Percentiles rank a stretch among this genome's conserved stretches.
phyloP scores from a whole-genome alignment of 2,888 invertebrate species.

The Plagiodera versicolora region DNA sequence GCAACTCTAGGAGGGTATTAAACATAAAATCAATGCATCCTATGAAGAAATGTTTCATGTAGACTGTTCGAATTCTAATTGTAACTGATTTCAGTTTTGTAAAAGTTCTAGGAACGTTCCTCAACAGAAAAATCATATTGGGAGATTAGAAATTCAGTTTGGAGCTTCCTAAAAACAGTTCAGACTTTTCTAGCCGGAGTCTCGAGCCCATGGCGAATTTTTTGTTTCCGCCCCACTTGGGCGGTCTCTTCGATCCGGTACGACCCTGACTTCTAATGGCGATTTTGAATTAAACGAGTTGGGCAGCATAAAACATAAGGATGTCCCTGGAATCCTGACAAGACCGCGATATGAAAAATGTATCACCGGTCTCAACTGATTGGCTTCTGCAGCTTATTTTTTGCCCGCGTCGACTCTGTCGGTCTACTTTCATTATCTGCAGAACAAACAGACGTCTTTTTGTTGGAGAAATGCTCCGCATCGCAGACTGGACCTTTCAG shows the following conservation, averaged over 20 bases:
- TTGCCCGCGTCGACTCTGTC: slow-evolving; percentile 35
- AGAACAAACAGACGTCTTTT: slow-evolving; percentile 41
- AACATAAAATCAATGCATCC: no score
- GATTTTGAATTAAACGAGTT: slow-evolving; percentile 45
- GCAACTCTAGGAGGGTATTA: no score
- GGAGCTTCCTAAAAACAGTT: no score
- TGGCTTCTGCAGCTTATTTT: slow-evolving; percentile 39
- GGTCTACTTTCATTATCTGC: slow-evolving; percentile 42
- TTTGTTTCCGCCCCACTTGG: not conserved
- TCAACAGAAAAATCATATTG: no score
- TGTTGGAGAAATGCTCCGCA: slow-evolving; percentile 36
- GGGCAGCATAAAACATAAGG: slow-evolving; percentile 45
- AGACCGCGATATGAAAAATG: slow-evolving; percentile 53
- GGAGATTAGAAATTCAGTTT: no score
- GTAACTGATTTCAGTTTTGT: no score
- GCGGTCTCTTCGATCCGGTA: slow-evolving; percentile 6
- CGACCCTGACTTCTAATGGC: slow-evolving; percentile 44
- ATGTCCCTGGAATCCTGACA: slow-evolving; percentile 49
- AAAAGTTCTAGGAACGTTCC: no score
- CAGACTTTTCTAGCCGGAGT: no score
- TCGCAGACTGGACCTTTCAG: slow-evolving; percentile 33
- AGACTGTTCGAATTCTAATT: no score
- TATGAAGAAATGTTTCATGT: no score
- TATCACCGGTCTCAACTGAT: slow-evolving; percentile 48
- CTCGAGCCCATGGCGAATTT: no score